A percentile compares a stretch with the other conserved stretches of the same genome.
Evolutionary conservation across 2,888 invertebrate species (phyloP).

Genomic region (Venusia cambrica): DNA sequence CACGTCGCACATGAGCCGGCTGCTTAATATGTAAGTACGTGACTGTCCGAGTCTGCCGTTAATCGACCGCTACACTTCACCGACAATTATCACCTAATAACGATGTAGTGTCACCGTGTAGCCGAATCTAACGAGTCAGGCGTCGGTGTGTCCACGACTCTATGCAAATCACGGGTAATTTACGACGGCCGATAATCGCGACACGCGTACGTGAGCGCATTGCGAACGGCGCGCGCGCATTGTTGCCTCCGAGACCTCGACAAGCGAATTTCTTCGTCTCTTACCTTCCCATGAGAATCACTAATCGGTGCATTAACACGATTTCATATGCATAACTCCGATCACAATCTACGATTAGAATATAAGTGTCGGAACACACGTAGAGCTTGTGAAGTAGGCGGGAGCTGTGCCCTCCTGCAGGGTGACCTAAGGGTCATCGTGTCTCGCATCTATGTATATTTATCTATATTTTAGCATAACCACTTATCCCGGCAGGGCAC

Average conservation of each 20-base stretch:
- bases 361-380: slow-evolving; percentile 41
- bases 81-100: slow-evolving; percentile 76
- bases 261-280: slow-evolving; percentile 38
- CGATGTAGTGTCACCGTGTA: slow-evolving; percentile 60
- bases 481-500: slow-evolving; percentile 33
- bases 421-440: slow-evolving; percentile 55
- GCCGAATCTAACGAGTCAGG: slow-evolving; percentile 64
- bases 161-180: slow-evolving; percentile 76
- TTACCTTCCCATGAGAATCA: slow-evolving; percentile 50
- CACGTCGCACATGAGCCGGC: slow-evolving; percentile 38
- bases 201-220: slow-evolving; percentile 73
- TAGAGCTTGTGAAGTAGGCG: slow-evolving; percentile 42
- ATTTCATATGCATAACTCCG: slow-evolving; percentile 35
- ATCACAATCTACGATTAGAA: slow-evolving; percentile 42
- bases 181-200: slow-evolving; percentile 77
- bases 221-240: slow-evolving; percentile 52
- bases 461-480: slow-evolving; percentile 40
- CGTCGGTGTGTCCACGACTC: slow-evolving; percentile 65
- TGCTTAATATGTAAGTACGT: slow-evolving; percentile 61
- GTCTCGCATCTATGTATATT: slow-evolving; percentile 51
- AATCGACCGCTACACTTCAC: slow-evolving; percentile 72
- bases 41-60: slow-evolving; percentile 59
- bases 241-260: slow-evolving; percentile 30
- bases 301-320: slow-evolving; percentile 51
- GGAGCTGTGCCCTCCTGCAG: slow-evolving; percentile 46